Conservation (phyloP, 2,888 invertebrate species). For the Cephalotes varians region DNA sequence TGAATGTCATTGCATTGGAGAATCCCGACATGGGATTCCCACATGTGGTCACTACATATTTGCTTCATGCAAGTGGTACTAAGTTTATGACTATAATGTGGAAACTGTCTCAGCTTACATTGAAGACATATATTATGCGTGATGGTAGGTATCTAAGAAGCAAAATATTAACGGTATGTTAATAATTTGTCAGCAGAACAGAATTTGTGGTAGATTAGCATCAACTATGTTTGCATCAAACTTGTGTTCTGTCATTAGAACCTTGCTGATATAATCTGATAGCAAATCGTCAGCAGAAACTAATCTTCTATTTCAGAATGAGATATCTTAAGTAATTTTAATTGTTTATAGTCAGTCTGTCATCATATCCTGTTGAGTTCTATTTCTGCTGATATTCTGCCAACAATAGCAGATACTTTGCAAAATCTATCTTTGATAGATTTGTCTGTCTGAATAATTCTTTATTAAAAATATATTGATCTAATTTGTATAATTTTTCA, state of each 20-base stretch:
- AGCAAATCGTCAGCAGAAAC: neutral
- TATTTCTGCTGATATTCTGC: neutral
- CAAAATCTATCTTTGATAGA: neutral
- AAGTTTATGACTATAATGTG: conserved; percentile 83
- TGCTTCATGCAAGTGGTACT: conserved; percentile 81
- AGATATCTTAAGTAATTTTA: neutral
- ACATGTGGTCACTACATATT: conserved; percentile 79
- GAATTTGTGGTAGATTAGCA: too few species aligned
- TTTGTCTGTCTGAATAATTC: neutral
- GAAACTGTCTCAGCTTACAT: conserved; percentile 79
- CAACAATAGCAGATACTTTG: neutral
- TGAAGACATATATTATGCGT: conserved; percentile 76
- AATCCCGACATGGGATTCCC: conserved; percentile 82
- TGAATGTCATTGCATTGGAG: conserved; percentile 76
- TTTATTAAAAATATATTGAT: neutral
- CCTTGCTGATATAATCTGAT: neutral
- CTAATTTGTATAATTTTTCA: neutral
- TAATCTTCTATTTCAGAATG: neutral
- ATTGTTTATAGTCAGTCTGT: neutral
- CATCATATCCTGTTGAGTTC: neutral
- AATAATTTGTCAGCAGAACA: neutral
- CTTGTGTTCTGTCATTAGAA: too few species aligned
- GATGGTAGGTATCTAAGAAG: conserved; percentile 70
- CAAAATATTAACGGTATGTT: neutral
- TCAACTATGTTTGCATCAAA: neutral